These are phyloP conservation scores for Agonopterix subpropinquella DNA, from an alignment of 2,888 invertebrate species.

Conservation along the genomic window DNA sequence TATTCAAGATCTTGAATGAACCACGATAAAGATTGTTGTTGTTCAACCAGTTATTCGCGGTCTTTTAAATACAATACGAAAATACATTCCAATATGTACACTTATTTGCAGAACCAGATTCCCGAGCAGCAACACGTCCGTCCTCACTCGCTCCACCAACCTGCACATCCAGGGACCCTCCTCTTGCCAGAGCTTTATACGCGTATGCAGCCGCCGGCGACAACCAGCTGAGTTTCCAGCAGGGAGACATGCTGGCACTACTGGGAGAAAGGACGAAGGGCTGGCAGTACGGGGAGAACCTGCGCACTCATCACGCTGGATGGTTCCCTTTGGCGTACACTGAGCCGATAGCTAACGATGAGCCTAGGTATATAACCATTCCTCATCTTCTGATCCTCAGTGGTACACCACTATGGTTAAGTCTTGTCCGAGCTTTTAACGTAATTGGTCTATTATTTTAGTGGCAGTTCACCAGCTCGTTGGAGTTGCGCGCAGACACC, in stretches of 20 bases:
- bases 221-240: constrained; percentile 93
- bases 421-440: too few species aligned
- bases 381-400: not conserved
- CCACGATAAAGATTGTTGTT: too few species aligned
- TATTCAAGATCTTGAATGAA: too few species aligned
- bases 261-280: constrained; percentile 95
- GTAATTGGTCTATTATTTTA: constrained; percentile 7
- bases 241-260: constrained; percentile 91
- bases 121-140: constrained; percentile 71
- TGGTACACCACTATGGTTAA: too few species aligned
- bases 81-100: not conserved
- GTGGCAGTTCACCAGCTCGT: constrained; percentile 58
- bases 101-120: constrained; percentile 38
- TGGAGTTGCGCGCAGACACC: constrained; percentile 65
- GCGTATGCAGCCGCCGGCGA: constrained; percentile 93
- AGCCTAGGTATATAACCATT: constrained; percentile 68
- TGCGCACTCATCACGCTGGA: constrained; percentile 92
- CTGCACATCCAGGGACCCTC: constrained; percentile 78
- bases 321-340: constrained; percentile 98
- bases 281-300: constrained; percentile 98
- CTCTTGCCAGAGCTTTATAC: constrained; percentile 89
- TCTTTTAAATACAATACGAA: too few species aligned
- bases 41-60: too few species aligned
- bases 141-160: constrained; percentile 79
- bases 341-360: constrained; percentile 83